Evolutionary conservation across 2,113 vertebrate species (phyloP), one percentile per base, ranked within the genome.

Genomic region (Gallinago media): DNA sequence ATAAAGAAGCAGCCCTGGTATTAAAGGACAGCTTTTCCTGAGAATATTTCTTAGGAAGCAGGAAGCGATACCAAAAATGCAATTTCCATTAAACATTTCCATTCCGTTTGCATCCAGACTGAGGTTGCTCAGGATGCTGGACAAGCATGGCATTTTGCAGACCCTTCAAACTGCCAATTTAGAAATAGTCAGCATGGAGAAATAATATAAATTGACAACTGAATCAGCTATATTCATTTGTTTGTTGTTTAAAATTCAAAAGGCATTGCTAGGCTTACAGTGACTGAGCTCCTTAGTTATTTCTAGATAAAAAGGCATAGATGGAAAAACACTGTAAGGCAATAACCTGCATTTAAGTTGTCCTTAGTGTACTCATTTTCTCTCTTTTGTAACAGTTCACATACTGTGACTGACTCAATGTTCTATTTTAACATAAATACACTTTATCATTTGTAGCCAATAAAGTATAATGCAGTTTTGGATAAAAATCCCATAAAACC

Each of bases 331-430:
- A 90, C 3, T 73, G 42, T 70, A 80, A 86, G 88, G 85, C 46
- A 86, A 95, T 80, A 95, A 93, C 79, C 71, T 93, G 75, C 67
- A 92, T 75, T 50, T 73, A 80, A 94, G 34, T 62, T 93, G 59
- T 74, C 77, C 59, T 84, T 86, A 74, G 62, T 74, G 42, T 55
- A 74, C 38, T 67, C 11, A 65, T 94, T 89, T 93, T 93, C 70
- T 88, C 47, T 82, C 56, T 93, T 88, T 92, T 78, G 61, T 63
- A 94, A 85, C 70, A 65, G 78, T 85, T 95, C 71, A 49, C 44
- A 49, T 34, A 66, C 54, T 90, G 44, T 71, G 88, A 85, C 62
- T 73, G 66, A 83, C 49, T 95, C 77, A 79, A 89, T 0, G 1
- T 82, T 77, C 44, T 61, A 36, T 76, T 93, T 54, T 73, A 85